Conservation (phyloP, 2,888 invertebrate genomes). For the Cancer borealis region DNA sequence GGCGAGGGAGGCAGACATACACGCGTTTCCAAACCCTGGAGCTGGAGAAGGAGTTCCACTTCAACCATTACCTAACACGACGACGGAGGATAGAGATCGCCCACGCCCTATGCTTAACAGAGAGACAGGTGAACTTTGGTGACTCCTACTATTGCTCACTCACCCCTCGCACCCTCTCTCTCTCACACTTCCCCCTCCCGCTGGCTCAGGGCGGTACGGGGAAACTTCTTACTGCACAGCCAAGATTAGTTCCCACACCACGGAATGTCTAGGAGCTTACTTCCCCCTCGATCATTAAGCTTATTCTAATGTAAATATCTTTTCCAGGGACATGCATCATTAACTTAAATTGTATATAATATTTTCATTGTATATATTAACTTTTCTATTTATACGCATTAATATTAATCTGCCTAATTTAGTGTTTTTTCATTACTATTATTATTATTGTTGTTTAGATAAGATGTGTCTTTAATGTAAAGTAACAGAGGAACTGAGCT, state of each 20-base stretch:
- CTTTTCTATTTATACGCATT: background rate
- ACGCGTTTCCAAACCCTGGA: conserved; percentile 98
- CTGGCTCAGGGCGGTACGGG: conserved; percentile 3
- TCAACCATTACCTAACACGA: conserved; percentile 97
- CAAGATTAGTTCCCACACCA: conserved; percentile 30
- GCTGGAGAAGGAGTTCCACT: conserved; percentile 98
- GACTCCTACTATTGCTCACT: conserved; percentile 37
- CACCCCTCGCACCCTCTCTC: conserved; percentile 33
- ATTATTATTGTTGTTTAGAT: background rate
- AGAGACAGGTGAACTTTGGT: conserved; percentile 85
- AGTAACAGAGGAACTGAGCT: background rate
- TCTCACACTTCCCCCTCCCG: background rate
- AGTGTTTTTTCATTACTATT: background rate
- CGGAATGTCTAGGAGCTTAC: conserved; percentile 41
- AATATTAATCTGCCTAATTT: background rate
- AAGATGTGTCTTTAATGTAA: background rate
- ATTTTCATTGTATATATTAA: conserved; percentile 42
- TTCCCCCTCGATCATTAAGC: conserved; percentile 33
- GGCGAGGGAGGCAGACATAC: conserved; percentile 97
- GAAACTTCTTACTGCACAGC: conserved; percentile 30
- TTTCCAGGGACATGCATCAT: conserved; percentile 26
- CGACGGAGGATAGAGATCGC: conserved; percentile 98
- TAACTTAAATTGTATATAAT: conserved; percentile 15
- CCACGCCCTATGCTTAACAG: conserved; percentile 96
- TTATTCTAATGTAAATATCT: conserved; percentile 42